Conservation (phyloP, 2,113 vertebrate genomes). For the Callipepla squamata region DNA sequence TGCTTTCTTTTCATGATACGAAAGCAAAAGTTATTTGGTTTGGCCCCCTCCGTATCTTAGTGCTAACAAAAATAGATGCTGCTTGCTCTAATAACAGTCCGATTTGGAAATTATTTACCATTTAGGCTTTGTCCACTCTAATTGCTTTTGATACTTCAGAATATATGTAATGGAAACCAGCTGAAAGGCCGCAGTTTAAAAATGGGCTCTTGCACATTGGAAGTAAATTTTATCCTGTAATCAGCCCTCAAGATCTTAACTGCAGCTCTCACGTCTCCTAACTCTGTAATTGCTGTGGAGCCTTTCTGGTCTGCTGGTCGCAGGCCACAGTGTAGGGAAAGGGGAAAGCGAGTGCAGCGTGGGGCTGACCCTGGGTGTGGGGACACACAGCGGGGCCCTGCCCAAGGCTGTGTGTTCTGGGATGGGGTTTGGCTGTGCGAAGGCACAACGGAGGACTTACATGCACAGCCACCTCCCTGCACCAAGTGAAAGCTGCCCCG, state of each 20-base stretch:
- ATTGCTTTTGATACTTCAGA: conserved; percentile 65
- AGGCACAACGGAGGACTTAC: neutral
- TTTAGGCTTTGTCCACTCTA: conserved; percentile 27
- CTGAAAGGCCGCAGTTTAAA: conserved; percentile 45
- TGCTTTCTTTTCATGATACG: neutral
- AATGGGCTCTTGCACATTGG: conserved; percentile 61
- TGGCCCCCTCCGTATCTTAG: conserved; percentile 9
- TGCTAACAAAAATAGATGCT: conserved; percentile 30
- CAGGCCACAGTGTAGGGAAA: conserved; percentile 7
- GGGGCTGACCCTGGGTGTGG: neutral
- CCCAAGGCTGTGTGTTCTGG: neutral
- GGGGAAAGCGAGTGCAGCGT: neutral
- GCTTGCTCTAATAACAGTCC: conserved; percentile 54
- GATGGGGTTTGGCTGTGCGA: neutral
- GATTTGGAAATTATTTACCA: conserved; percentile 65
- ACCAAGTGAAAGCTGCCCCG: neutral
- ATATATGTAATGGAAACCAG: conserved; percentile 62
- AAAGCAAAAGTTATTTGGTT: conserved; percentile 22
- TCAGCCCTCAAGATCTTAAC: conserved; percentile 61
- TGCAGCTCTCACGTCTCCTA: conserved; percentile 57
- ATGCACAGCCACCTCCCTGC: neutral
- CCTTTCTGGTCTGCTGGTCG: conserved; percentile 54
- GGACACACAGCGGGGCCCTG: neutral
- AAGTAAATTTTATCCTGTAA: conserved; percentile 66
- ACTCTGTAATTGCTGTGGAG: conserved; percentile 58